Evolutionary conservation across 1,140 invertebrate genomes (phyloP), one percentile per base, ranked within the genome.

Genomic region (Conopomorpha cramerella): DNA sequence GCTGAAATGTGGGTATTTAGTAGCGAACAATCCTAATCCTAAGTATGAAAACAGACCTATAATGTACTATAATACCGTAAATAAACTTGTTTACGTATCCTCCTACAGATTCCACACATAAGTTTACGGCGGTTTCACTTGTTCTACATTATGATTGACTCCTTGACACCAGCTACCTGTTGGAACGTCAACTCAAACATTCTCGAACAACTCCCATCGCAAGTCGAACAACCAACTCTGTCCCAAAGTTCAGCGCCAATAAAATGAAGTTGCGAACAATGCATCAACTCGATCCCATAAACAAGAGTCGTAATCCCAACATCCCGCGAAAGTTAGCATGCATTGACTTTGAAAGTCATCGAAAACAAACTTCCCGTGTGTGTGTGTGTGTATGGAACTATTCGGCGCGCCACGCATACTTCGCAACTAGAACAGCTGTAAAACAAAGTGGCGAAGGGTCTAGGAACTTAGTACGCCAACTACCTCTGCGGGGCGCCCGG

Each of bases 341-440:
- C 70, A 68, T 74, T 74, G 70, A 74, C 70, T 74, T 74, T 74
- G 70, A 74, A 74, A 72, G 70, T 74, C 55, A 65, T 72, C 70
- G 63, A 64, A 74, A 74, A 74, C 70, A 71, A 67, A 72, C 65
- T 74, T 72, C 56, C 61, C 66, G 71, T 74, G 71, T 74, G 70
- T 74, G 71, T 74, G 72, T 74, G 71, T 74, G 70, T 74, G 71
- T 74, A 74, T 74, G 70, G 70, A 74, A 74, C 70, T 72, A 74
- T 74, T 74, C 63, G 55, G 63, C 57, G 65, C 70, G 70, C 63
- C 53, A 64, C 64, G 60, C 71, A 72, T 72, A 76, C 64, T 76
- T 76, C 59, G 60, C 62, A 76, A 76, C 65, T 76, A 66, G 70
- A 72, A 71, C 71, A 72, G 67, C 67, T 72, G 67, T 68, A 72